A percentile compares a stretch with the other conserved stretches of the same genome.
phyloP scores from a whole-genome alignment of 2,113 vertebrate genomes.

The Proteles cristata region DNA sequence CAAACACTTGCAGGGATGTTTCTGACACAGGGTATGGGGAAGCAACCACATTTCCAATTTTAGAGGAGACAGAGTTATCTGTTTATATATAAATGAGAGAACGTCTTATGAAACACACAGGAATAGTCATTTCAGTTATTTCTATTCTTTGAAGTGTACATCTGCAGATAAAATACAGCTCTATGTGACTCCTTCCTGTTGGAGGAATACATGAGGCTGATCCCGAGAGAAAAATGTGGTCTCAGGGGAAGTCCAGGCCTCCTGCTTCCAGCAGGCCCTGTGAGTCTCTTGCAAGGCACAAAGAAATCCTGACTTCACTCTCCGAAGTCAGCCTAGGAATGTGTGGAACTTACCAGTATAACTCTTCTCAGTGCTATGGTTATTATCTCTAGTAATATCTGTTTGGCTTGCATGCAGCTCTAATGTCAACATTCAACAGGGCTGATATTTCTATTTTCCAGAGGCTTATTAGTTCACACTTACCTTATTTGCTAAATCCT shows the following conservation, averaged over 20 bases:
- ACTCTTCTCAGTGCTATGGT: not conserved
- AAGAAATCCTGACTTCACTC: not conserved
- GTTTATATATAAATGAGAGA: not conserved
- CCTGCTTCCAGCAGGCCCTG: not conserved
- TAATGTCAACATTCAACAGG: not conserved
- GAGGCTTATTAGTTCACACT: not conserved
- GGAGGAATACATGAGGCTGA: not conserved
- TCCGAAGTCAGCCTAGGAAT: not conserved
- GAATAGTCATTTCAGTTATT: not conserved
- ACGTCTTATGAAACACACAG: not conserved
- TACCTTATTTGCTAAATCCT: slow-evolving; percentile 94
- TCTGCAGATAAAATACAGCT: not conserved
- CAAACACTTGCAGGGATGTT: rapidly evolving
- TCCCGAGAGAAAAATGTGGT: not conserved
- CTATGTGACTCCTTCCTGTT: not conserved
- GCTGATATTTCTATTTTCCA: not conserved
- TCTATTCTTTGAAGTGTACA: not conserved
- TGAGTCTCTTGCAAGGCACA: not conserved
- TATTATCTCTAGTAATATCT: not conserved
- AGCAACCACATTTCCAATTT: not conserved
- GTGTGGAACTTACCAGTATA: too few species aligned
- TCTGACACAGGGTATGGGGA: not conserved
- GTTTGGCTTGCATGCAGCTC: not conserved
- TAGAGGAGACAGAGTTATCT: not conserved
- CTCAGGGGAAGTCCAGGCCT: not conserved